phyloP scores from a whole-genome alignment of 1,140 invertebrate genomes.

The Tenebrio molitor region DNA sequence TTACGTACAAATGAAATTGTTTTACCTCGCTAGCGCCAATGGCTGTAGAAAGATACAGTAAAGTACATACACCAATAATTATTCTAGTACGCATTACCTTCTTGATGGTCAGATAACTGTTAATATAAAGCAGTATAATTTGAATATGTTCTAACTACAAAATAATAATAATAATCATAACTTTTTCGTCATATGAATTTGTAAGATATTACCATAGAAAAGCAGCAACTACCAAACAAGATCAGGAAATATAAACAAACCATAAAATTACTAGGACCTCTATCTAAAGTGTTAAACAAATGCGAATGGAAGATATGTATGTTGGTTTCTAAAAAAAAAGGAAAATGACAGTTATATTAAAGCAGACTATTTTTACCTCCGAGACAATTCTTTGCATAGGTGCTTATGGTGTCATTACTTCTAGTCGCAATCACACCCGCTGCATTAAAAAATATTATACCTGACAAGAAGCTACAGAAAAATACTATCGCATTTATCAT shows the following conservation, averaged over 20 bases:
- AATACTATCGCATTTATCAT: neutral
- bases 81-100: neutral
- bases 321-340: neutral
- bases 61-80: neutral
- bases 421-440: neutral
- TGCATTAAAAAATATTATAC: constrained; percentile 13
- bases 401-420: neutral
- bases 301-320: neutral
- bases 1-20: too few relatives aligned
- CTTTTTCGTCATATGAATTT: too few relatives aligned
- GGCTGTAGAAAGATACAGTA: neutral
- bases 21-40: neutral
- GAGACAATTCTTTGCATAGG: neutral
- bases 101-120: neutral
- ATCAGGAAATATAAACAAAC: neutral
- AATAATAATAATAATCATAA: too few relatives aligned
- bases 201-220: constrained; percentile 14
- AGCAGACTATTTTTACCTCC: too few relatives aligned
- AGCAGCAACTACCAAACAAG: neutral
- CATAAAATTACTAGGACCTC: neutral
- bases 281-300: neutral
- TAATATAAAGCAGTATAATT: constrained; percentile 1
- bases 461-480: neutral
- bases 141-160: constrained; percentile 15
- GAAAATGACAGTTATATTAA: neutral